Conservation (phyloP, 1,140 invertebrate species). For the Hyles vespertilio region DNA sequence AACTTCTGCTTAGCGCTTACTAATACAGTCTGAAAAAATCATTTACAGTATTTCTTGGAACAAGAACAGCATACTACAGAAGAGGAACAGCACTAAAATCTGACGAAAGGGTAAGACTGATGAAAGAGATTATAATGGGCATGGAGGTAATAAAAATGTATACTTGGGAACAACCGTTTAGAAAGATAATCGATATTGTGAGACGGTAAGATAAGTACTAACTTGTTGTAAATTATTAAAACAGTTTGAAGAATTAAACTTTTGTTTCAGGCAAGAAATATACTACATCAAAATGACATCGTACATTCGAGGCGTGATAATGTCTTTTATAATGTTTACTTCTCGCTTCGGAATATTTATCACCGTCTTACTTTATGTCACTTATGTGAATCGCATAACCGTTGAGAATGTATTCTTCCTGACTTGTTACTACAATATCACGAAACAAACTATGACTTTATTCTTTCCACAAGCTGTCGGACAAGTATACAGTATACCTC, state of each 20-base stretch:
- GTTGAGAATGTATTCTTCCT: conserved; percentile 66
- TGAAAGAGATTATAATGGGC: conserved; percentile 94
- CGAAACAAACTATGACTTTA: conserved; percentile 66
- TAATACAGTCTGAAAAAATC: background rate
- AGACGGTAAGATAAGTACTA: conserved; percentile 49
- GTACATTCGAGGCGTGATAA: conserved; percentile 83
- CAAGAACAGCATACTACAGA: conserved; percentile 81
- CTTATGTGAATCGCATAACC: conserved; percentile 46
- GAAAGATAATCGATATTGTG: conserved; percentile 73
- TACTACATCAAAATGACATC: conserved; percentile 79
- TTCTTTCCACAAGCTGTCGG: conserved; percentile 66
- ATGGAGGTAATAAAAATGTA: conserved; percentile 97
- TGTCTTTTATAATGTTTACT: conserved; percentile 85
- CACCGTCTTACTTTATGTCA: conserved; percentile 78
- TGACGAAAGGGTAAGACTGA: conserved; percentile 89
- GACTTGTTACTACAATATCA: conserved; percentile 65
- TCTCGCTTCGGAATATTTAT: conserved; percentile 87
- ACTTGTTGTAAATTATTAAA: background rate
- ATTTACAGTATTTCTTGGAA: conserved; percentile 81
- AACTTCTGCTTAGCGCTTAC: too few relatives aligned
- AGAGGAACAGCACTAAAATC: conserved; percentile 83
- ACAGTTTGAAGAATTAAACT: too few relatives aligned
- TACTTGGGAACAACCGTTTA: conserved; percentile 89
- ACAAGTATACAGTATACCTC: conserved; percentile 34
- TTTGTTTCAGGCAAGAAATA: conserved; percentile 56